Conservation (phyloP, 2,797 vertebrate species). For the Iguana delicatissima region DNA sequence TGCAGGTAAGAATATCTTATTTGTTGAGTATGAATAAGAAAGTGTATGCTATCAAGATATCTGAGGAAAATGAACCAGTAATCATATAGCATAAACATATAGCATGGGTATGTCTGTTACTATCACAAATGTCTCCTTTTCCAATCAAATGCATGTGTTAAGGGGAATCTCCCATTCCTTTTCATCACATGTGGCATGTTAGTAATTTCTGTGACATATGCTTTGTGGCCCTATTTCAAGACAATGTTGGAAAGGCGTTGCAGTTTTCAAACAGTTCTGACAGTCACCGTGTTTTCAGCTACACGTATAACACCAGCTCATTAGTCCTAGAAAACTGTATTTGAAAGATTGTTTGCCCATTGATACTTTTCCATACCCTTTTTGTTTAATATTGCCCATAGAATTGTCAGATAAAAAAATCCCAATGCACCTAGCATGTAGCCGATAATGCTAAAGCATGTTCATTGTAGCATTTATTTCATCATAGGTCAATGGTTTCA, state of each 20-base stretch:
- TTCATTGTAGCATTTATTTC: conserved; percentile 31
- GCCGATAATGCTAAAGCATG: neutral
- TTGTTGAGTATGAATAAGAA: conserved; percentile 12
- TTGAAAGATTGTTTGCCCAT: neutral
- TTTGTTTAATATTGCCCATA: neutral
- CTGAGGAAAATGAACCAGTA: neutral
- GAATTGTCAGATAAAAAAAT: neutral
- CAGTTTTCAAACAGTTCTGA: neutral
- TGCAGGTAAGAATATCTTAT: conserved; percentile 81
- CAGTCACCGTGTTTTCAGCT: neutral
- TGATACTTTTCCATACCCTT: neutral
- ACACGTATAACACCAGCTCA: neutral
- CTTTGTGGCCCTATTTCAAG: neutral
- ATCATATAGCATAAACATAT: neutral
- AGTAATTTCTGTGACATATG: neutral
- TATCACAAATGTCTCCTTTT: neutral
- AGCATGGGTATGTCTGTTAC: neutral
- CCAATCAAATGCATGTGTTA: neutral
- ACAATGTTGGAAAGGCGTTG: neutral
- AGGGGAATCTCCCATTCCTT: neutral
- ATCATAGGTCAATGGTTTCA: conserved; percentile 22
- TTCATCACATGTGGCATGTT: neutral
- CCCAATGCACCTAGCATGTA: conserved; percentile 26
- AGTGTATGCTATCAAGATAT: neutral
- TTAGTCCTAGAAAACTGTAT: fast-evolving